Base-by-base conservation (phyloP, 1,140 invertebrate genomes). In the Trinorchestia longiramus region DNA sequence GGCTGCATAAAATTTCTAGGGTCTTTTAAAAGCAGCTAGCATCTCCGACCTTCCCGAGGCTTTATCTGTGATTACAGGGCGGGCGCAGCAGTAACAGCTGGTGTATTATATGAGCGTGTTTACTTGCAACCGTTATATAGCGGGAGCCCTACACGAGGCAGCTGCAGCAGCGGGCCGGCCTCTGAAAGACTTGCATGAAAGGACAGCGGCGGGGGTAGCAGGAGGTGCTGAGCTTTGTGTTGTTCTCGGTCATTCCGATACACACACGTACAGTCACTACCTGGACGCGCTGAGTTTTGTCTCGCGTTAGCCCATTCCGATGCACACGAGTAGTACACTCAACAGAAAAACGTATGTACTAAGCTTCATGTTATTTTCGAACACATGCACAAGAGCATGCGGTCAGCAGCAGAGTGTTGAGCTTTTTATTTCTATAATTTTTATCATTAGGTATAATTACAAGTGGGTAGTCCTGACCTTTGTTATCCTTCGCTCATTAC, bases 201-300 rank as follows among this genome's bases (percentile, higher is more conserved):
- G 88, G 88, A 90, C 88, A 90, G 8, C 88, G 36, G 43, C 41
- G 43, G 88, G 15, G 43, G 88, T 43, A 42, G 88, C 88, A 42
- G 88, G 28, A 41, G 88, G 88, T 36, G 43, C 43, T 42, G 88
- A 90, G 88, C 88, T 41, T 77, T 90, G 43, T 43, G 88, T 90
- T 90, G 88, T 90, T 90, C 88, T 90, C 88, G 88, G 88, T 90
- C 88, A 90, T 90, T 90, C 88, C 88, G 88, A 90, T 90, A 90
- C 88, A 90, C 88, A 90, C 3, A 28, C n/a, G 88, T 90, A 90
- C 88, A 90, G 88, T 90, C 88, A 28, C 41, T 28, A 36, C 15
- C 62, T 36, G 62, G 62, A 36, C 62, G 62, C 11, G 11, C 62
- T 36, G 62, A 3, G 62, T 53, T 53, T 53, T 77, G 62, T 36